phyloP scores from a whole-genome alignment of 2,797 vertebrate genomes.

The Typhlichthys eigenmanni region DNA sequence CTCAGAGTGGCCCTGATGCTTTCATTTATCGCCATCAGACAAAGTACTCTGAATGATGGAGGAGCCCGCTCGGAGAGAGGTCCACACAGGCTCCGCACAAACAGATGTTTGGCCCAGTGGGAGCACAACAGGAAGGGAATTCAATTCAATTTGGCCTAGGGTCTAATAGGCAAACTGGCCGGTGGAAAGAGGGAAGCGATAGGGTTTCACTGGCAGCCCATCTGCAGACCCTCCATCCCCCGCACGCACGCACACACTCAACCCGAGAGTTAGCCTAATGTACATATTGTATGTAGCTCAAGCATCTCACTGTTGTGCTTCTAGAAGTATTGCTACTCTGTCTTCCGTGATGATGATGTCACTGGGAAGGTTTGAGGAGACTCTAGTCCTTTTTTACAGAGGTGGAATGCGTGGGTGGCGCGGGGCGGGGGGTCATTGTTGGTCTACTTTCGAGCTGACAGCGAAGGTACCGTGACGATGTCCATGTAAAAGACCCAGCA shows the following conservation, averaged over 20 bases:
- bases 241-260: slow-evolving; percentile 13
- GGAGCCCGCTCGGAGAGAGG: slow-evolving; percentile 39
- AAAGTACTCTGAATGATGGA: slow-evolving; percentile 56
- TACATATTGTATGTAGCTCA: too few species aligned
- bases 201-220: slow-evolving; percentile 73
- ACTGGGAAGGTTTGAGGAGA: too few species aligned
- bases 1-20: slow-evolving; percentile 41
- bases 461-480: too few species aligned
- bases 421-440: too few species aligned
- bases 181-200: slow-evolving; percentile 51
- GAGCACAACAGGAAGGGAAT: slow-evolving; percentile 71
- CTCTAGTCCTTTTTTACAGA: too few species aligned
- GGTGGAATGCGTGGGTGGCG: too few species aligned
- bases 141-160: slow-evolving; percentile 69
- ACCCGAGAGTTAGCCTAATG: too few species aligned
- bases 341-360: too few species aligned
- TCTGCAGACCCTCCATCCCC: slow-evolving; percentile 58
- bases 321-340: too few species aligned
- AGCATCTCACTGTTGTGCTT: too few species aligned
- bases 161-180: slow-evolving; percentile 69
- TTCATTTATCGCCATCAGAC: slow-evolving; percentile 62
- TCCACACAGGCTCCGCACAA: slow-evolving; percentile 35
- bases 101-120: slow-evolving; percentile 75
- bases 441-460: too few species aligned
- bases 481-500: too few species aligned